Base-by-base conservation (phyloP, 2,113 vertebrate species). In the Toxostoma redivivum region DNA sequence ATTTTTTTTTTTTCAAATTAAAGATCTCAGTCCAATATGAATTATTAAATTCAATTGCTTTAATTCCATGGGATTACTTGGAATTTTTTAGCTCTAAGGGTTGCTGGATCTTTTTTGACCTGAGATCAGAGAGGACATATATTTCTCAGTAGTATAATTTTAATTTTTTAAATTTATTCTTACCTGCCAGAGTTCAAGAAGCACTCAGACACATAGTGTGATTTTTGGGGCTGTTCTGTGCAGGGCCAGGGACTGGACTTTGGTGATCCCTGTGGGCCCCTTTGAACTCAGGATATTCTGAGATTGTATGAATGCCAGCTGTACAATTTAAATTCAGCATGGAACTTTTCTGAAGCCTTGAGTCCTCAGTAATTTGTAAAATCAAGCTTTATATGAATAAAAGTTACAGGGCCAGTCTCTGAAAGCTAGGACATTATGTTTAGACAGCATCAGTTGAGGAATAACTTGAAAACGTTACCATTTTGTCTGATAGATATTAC, bases 1-100 rank as follows among this genome's bases (percentile, higher is more conserved):
- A 6, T 25, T 58, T 66, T 65, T 22, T 23, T 64, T 8, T 72
- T 16, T 23, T 24, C 18, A 82, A 76, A 58, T 71, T 44, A 40
- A 71, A 76, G 7, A 16, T 38, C 18, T 72, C 12, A 33, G 27
- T 56, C 20, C 31, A 80, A 24, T 27, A 57, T 61, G 7, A 48
- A 21, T 66, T 69, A 65, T 5, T 79, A 2, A 54, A 28, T 74
- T 40, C 8, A 56, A 4, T 40, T 47, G 10, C 12, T 88, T 77
- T 67, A 86, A 35, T 60, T 94, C 31, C 28, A 3, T 44, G 37
- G 3, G 14, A 37, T 51, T 66, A 12, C 25, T 74, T 47, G 5
- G 1, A 3, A 1, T 1, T 1, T 48, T 86, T 89, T 48, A 61
- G 12, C 25, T 58, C 4, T 57, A 11, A 51, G 24, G 4, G 3